A percentile compares a stretch with the other conserved stretches of the same genome.
Evolutionary conservation across 1,140 invertebrate genomes (phyloP).

Genomic region (Drosophila biarmipes): DNA sequence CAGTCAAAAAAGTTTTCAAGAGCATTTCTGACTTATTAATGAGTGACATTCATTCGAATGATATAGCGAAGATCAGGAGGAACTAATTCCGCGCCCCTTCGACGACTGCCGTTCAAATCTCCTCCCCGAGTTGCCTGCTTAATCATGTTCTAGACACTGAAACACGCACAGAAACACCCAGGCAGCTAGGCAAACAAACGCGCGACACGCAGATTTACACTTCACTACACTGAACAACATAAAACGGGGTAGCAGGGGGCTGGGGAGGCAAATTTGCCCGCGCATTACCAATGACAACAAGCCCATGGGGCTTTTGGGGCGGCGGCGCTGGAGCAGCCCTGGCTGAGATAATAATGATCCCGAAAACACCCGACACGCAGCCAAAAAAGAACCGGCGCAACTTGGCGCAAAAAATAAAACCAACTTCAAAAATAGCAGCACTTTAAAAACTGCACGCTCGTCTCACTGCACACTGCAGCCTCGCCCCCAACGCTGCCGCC

Average conservation of each 20-base stretch:
- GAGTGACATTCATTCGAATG: not conserved
- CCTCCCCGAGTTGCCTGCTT: slow-evolving; percentile 20
- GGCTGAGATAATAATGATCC: slow-evolving; percentile 53
- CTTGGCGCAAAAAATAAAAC: slow-evolving; percentile 12
- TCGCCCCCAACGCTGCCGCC: slow-evolving; percentile 3
- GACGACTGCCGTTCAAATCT: not conserved
- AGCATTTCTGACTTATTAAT: too few species aligned
- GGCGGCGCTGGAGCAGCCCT: slow-evolving; percentile 7
- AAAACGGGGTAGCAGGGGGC: not conserved
- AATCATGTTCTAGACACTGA: slow-evolving; percentile 34
- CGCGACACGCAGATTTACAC: slow-evolving; percentile 52
- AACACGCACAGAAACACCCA: slow-evolving; percentile 1
- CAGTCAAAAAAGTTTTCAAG: too few species aligned
- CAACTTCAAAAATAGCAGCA: slow-evolving; percentile 42
- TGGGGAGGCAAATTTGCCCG: slow-evolving; percentile 44
- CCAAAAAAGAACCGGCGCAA: slow-evolving; percentile 23
- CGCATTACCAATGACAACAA: slow-evolving; percentile 58
- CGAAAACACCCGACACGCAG: slow-evolving; percentile 46
- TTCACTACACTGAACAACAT: slow-evolving; percentile 44
- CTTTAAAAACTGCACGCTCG: slow-evolving; percentile 52
- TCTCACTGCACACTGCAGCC: not conserved
- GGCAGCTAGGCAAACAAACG: slow-evolving; percentile 9
- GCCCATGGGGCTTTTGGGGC: slow-evolving; percentile 8
- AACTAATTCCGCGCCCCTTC: not conserved
- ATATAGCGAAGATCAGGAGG: not conserved